These are phyloP conservation scores for Alloplasta piceator DNA, from an alignment of 2,888 invertebrate species.

Conservation along the genomic window DNA sequence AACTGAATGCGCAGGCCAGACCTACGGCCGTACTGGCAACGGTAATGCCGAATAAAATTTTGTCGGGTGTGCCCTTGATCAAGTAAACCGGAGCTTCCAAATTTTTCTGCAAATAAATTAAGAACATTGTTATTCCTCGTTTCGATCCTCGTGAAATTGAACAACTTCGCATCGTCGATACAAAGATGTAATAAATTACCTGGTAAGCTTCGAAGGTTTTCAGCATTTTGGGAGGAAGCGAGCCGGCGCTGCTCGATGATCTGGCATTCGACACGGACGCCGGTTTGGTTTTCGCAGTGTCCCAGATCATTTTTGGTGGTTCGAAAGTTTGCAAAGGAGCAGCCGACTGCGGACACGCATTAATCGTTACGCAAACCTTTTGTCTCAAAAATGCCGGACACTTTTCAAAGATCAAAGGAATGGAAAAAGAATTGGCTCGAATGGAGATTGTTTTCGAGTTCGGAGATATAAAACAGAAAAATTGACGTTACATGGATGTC, in stretches of 20 bases:
- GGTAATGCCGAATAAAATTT: conserved; percentile 57
- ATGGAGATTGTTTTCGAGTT: too few relatives aligned
- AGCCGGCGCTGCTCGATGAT: not conserved
- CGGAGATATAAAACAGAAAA: too few relatives aligned
- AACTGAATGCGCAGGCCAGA: not conserved
- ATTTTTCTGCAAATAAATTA: conserved; percentile 47
- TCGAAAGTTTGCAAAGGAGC: conserved; percentile 68
- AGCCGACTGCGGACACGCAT: conserved; percentile 65
- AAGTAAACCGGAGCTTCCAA: conserved; percentile 50
- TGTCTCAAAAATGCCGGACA: not conserved
- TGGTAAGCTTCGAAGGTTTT: conserved; percentile 55
- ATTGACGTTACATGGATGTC: too few relatives aligned
- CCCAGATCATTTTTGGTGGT: conserved; percentile 70
- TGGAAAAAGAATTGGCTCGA: not conserved
- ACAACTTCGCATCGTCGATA: not conserved
- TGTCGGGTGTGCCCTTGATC: conserved; percentile 61
- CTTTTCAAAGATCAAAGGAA: not conserved
- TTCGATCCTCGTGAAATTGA: not conserved
- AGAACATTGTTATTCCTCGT: not conserved
- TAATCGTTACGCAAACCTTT: not conserved
- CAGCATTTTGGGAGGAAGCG: conserved; percentile 38
- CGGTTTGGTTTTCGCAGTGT: conserved; percentile 65
- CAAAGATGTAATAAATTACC: conserved; percentile 44
- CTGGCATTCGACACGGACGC: conserved; percentile 5
- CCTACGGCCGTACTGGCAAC: not conserved